Conservation (phyloP, 2,888 invertebrate genomes). For the Anarsia innoxiella region DNA sequence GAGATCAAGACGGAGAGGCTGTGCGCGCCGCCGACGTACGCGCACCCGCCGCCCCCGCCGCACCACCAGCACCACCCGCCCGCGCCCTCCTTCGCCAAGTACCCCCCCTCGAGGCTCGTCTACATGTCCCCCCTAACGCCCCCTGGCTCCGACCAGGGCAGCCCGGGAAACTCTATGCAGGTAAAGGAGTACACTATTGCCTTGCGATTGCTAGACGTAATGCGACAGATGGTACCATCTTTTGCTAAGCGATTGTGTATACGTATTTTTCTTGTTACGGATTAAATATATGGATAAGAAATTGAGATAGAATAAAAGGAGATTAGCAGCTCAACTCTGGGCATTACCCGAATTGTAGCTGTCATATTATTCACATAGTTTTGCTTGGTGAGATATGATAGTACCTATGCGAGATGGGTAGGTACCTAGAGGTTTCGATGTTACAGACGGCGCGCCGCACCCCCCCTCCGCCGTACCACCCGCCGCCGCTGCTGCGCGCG, state of each 20-base stretch:
- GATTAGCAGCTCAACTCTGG: too few relatives aligned
- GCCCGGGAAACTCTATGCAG: constrained; percentile 82
- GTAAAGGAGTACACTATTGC: constrained; percentile 37
- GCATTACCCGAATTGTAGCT: too few relatives aligned
- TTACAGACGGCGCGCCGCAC: too few relatives aligned
- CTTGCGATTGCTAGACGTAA: constrained; percentile 45
- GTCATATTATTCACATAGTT: too few relatives aligned
- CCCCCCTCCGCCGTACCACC: constrained; percentile 86
- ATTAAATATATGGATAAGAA: too few relatives aligned
- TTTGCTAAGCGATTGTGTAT: constrained; percentile 46
- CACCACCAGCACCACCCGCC: constrained; percentile 45
- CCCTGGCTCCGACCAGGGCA: constrained; percentile 91
- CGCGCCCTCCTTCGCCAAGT: constrained; percentile 52
- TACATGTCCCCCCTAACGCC: constrained; percentile 91
- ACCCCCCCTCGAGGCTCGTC: constrained; percentile 70
- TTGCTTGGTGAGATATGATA: too few relatives aligned
- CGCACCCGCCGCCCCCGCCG: constrained; percentile 46
- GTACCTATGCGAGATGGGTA: too few relatives aligned
- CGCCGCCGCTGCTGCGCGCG: constrained; percentile 61
- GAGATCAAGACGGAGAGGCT: constrained; percentile 87
- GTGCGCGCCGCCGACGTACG: constrained; percentile 73
- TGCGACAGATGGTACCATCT: constrained; percentile 57
- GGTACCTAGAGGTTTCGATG: too few relatives aligned
- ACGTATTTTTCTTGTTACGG: too few relatives aligned
- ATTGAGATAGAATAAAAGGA: too few relatives aligned